Percentiles rank a stretch among this genome's conserved stretches.
phyloP scores from a whole-genome alignment of 1,140 invertebrate species.

The Drosophila leontia region DNA sequence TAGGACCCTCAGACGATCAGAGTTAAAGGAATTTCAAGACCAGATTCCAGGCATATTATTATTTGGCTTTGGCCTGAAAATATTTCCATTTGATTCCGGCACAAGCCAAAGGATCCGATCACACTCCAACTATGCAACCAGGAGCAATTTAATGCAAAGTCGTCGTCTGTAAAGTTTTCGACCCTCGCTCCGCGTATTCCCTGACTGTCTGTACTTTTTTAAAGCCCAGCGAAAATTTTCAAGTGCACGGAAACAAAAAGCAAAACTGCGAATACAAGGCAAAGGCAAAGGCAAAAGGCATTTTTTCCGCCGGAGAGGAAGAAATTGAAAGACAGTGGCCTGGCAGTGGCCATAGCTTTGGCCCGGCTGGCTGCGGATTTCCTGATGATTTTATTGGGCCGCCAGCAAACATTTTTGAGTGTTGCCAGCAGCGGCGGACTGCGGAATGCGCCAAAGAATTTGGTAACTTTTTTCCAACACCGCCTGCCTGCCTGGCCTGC shows the following conservation, averaged over 20 bases:
- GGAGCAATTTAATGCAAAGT: slow-evolving; percentile 66
- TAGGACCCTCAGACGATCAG: slow-evolving; percentile 37
- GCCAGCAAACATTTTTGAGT: slow-evolving; percentile 81
- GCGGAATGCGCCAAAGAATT: slow-evolving; percentile 79
- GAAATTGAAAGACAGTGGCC: slow-evolving; percentile 68
- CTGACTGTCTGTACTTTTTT: slow-evolving; percentile 37
- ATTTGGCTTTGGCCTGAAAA: slow-evolving; percentile 18
- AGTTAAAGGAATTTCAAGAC: slow-evolving; percentile 5
- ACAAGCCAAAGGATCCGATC: slow-evolving; percentile 22
- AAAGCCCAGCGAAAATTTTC: slow-evolving; percentile 66
- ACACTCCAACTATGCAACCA: slow-evolving; percentile 40
- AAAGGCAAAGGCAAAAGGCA: slow-evolving; percentile 52
- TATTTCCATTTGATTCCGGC: slow-evolving; percentile 59
- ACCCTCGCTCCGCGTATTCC: slow-evolving; percentile 17
- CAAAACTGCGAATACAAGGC: slow-evolving; percentile 30
- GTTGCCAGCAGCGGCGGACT: slow-evolving; percentile 75
- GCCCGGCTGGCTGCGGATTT: slow-evolving; percentile 67
- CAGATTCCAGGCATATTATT: slow-evolving; percentile 1
- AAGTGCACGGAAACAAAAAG: slow-evolving; percentile 58
- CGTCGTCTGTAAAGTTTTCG: slow-evolving; percentile 68
- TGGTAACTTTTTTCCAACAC: slow-evolving; percentile 58
- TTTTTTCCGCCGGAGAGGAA: slow-evolving; percentile 51
- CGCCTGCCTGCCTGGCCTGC: not conserved
- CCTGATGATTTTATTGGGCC: slow-evolving; percentile 82
- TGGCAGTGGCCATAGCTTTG: slow-evolving; percentile 29